Evolutionary conservation across 2,797 vertebrate species (phyloP).

Genomic region (Argya squamiceps): DNA sequence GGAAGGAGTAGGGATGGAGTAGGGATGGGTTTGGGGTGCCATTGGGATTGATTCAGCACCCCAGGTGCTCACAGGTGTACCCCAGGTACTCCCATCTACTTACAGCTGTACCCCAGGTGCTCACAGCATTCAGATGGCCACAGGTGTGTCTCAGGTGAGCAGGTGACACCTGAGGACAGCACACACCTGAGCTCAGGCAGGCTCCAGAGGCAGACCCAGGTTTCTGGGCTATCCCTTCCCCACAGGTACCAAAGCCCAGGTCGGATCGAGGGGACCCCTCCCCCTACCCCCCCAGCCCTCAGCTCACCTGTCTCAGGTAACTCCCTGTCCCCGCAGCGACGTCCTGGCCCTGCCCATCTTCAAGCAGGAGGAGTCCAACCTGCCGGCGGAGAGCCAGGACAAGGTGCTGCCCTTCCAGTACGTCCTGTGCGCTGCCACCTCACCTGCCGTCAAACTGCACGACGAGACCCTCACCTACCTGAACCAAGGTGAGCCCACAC

Average conservation of each 20-base stretch:
- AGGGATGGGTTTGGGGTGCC: neutral
- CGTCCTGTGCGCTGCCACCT: slow-evolving; percentile 95
- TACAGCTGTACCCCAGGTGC: neutral
- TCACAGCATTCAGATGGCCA: neutral
- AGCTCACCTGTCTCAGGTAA: neutral
- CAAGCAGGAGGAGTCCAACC: slow-evolving; percentile 96
- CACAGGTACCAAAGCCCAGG: neutral
- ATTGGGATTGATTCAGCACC: neutral
- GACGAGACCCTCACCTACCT: slow-evolving; percentile 98
- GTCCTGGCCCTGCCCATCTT: slow-evolving; percentile 97
- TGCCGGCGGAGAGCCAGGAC: slow-evolving; percentile 89
- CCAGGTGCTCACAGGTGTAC: neutral
- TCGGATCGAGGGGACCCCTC: rapidly evolving
- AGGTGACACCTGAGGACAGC: neutral
- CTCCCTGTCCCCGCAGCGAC: slow-evolving; percentile 75
- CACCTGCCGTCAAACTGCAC: slow-evolving; percentile 94
- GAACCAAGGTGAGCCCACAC: slow-evolving; percentile 89
- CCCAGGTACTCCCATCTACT: neutral
- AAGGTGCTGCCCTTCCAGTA: slow-evolving; percentile 98
- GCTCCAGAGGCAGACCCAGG: neutral
- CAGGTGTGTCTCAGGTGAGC: neutral
- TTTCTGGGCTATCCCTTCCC: neutral
- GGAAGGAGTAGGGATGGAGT: no score
- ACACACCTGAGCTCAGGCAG: neutral
- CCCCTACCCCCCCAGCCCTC: rapidly evolving